These are phyloP conservation scores for Diabrotica undecimpunctata DNA, from an alignment of 1,140 invertebrate species.

Conservation along the genomic window DNA sequence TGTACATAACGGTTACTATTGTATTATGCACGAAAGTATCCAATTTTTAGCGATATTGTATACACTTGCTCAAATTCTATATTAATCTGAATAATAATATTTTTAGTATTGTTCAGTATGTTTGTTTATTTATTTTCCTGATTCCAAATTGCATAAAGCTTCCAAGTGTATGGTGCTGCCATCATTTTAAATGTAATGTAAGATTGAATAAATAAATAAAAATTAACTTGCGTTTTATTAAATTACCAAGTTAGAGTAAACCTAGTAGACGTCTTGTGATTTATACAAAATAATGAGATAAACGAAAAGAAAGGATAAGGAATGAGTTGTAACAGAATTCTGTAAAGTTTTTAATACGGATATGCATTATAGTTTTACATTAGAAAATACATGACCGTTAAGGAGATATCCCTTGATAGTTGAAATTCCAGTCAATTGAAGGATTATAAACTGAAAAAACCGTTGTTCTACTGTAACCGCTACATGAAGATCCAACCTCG, in stretches of 20 bases:
- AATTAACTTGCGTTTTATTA: constrained; percentile 1
- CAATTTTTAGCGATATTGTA: constrained; percentile 38
- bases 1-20: constrained; percentile 41
- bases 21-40: constrained; percentile 30
- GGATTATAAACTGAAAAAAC: too few species aligned
- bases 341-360: too few species aligned
- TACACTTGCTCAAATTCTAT: constrained; percentile 44
- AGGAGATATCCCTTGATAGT: too few species aligned
- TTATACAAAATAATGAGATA: too few species aligned
- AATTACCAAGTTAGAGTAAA: background rate
- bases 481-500: too few species aligned
- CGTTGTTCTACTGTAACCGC: too few species aligned
- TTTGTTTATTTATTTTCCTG: constrained; percentile 37
- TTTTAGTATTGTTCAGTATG: constrained; percentile 36
- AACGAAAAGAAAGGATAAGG: too few species aligned
- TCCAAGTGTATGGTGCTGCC: constrained; percentile 45
- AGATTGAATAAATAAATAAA: constrained; percentile 26
- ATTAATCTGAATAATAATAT: constrained; percentile 35
- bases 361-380: too few species aligned
- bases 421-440: too few species aligned
- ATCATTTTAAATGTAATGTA: constrained; percentile 32
- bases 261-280: too few species aligned
- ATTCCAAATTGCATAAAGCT: constrained; percentile 40
- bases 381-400: too few species aligned
- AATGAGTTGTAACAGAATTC: too few species aligned